Base-by-base conservation (phyloP, 2,888 invertebrate species). In the Campoplex capitator region DNA sequence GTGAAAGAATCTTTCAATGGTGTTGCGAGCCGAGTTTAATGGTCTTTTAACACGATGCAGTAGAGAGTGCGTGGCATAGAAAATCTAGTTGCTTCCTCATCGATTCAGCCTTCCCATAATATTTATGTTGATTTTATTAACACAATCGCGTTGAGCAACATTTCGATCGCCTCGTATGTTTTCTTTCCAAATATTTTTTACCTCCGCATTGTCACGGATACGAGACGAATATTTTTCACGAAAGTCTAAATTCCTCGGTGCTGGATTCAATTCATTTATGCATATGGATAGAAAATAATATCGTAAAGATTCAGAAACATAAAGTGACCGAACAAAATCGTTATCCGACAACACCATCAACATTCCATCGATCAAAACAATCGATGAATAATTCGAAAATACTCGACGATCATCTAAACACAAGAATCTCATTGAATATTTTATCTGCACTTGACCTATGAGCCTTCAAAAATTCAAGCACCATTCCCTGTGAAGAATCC, bases 1-100 rank as follows among this genome's bases (percentile, higher is more conserved):
- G 13, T 67, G 23, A 54, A 77, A 79, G 70, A 80, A 80, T 80
- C 58, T 75, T 77, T 62, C 77, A 84, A 79, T 81, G 77, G 70
- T 71, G 32, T 4, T 45, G 67, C 28, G 35, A 32, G 73, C 80
- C 65, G 83, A 23, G 23, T 67, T 86, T 42, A 76, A 45, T 23
- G 80, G 11, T 68, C 76, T 76, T 77, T 76, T 65, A 45, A 65
- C 68, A 38, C 51, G 67, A 77, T 56, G 56, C 2, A 70, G 13
- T 8, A 23, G 23, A 23, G 23, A 23, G 23, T 23, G 23, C 23
- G 45, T 45, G 32, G 6, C 11, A 13, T 48, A 48, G 35, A 80
- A 58, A 28, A 32, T 51, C 48, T 73, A 71, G 28, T 23, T 65
- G 65, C 16, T 81, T 51, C 68, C n/a, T 45, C 16, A 51, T 54